Evolutionary conservation across 2,888 invertebrate genomes (phyloP).

Genomic region (Ormyrus labotus): DNA sequence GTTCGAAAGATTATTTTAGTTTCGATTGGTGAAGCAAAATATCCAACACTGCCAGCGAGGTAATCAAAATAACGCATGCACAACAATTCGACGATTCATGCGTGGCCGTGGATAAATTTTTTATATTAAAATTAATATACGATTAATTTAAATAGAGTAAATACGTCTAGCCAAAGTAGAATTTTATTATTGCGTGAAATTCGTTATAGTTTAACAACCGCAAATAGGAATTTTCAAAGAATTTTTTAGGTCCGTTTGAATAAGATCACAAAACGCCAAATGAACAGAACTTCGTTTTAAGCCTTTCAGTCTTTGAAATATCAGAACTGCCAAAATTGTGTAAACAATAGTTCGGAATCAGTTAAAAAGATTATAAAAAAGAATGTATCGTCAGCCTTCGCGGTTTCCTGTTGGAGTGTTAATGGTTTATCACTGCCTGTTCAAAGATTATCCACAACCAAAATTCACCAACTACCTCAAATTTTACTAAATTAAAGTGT

Average conservation of each 20-base stretch:
- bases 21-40: background rate
- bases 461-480: too few species aligned
- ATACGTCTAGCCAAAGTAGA: background rate
- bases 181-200: slow-evolving; percentile 1
- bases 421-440: background rate
- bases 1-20: slow-evolving; percentile 4
- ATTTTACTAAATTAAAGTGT: too few species aligned
- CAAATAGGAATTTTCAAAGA: slow-evolving; percentile 2
- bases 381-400: slow-evolving; percentile 29
- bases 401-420: slow-evolving; percentile 18
- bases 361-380: slow-evolving; percentile 1
- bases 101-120: background rate
- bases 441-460: too few species aligned
- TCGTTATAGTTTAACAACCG: background rate
- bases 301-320: slow-evolving; percentile 40
- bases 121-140: slow-evolving; percentile 4
- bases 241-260: background rate
- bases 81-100: slow-evolving; percentile 14
- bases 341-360: slow-evolving; percentile 11
- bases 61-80: slow-evolving; percentile 15
- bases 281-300: slow-evolving; percentile 12
- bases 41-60: background rate
- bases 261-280: slow-evolving; percentile 18
- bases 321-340: slow-evolving; percentile 13
- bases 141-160: slow-evolving; percentile 1